phyloP scores from a whole-genome alignment of 2,888 invertebrate species.

The Agonopterix alstromeriana region DNA sequence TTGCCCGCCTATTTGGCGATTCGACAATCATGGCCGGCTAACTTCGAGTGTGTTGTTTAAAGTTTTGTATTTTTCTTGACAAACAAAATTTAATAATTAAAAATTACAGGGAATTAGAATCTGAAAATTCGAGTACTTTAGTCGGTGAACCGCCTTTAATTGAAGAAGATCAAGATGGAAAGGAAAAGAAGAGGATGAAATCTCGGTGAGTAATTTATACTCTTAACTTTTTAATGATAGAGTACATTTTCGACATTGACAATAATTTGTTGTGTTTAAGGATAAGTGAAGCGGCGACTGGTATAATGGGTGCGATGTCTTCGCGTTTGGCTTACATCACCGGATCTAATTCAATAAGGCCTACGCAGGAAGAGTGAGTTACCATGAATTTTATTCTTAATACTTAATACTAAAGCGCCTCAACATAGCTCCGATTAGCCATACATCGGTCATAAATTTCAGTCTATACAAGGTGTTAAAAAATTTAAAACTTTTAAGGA shows the following conservation, averaged over 20 bases:
- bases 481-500: too few relatives aligned
- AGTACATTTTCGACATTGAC: background rate
- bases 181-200: slow-evolving; percentile 61
- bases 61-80: too few relatives aligned
- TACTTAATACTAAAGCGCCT: too few relatives aligned
- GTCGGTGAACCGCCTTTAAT: slow-evolving; percentile 59
- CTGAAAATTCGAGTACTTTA: slow-evolving; percentile 61
- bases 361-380: slow-evolving; percentile 64
- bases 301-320: slow-evolving; percentile 77
- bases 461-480: too few relatives aligned
- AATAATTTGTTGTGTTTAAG: slow-evolving; percentile 25
- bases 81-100: background rate
- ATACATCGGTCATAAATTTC: background rate
- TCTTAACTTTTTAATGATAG: background rate
- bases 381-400: background rate
- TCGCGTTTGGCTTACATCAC: slow-evolving; percentile 76
- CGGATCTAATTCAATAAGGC: slow-evolving; percentile 62
- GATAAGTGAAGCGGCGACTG: slow-evolving; percentile 74
- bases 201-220: slow-evolving; percentile 43
- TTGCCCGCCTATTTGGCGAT: too few relatives aligned
- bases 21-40: too few relatives aligned
- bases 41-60: too few relatives aligned
- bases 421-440: too few relatives aligned
- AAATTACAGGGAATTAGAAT: slow-evolving; percentile 48
- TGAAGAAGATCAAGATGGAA: slow-evolving; percentile 46